A percentile compares a stretch with the other conserved stretches of the same genome.
Evolutionary conservation across 2,113 vertebrate species (phyloP).

Genomic region (Rattus rattus): DNA sequence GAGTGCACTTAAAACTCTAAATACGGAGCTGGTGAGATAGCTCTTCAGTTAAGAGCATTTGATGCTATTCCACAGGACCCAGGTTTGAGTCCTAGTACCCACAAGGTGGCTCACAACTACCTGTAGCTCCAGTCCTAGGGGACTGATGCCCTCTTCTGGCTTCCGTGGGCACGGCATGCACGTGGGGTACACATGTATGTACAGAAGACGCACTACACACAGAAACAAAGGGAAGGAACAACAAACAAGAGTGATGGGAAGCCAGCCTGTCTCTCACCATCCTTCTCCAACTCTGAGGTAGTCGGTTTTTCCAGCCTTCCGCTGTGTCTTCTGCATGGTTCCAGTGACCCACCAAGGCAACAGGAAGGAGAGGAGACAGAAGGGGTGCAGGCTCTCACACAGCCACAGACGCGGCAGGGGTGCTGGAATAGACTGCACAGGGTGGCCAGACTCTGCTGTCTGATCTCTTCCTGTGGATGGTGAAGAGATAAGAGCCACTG

Average conservation of each 20-base stretch:
- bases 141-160: not conserved
- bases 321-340: not conserved
- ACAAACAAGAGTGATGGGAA: not conserved
- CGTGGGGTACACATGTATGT: not conserved
- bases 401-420: not conserved
- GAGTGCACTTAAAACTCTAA: too few species aligned
- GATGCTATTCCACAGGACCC: not conserved
- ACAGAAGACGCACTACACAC: not conserved
- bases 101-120: not conserved
- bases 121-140: not conserved
- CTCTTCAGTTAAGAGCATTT: not conserved
- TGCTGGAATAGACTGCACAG: too few species aligned
- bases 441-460: not conserved
- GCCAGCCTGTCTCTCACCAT: not conserved
- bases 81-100: not conserved
- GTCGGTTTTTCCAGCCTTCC: not conserved
- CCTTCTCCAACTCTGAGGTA: not conserved
- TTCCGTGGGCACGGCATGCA: not conserved
- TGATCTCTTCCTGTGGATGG: not conserved
- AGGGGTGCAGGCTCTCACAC: not conserved
- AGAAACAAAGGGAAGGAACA: not conserved
- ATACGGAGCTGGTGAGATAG: too few species aligned
- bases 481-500: too few species aligned
- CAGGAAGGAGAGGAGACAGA: not conserved
- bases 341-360: not conserved